A percentile compares a stretch with the other conserved stretches of the same genome.
These are phyloP conservation scores for Platysternon megacephalum DNA, from an alignment of 2,113 vertebrate species.

Conservation along the genomic window DNA sequence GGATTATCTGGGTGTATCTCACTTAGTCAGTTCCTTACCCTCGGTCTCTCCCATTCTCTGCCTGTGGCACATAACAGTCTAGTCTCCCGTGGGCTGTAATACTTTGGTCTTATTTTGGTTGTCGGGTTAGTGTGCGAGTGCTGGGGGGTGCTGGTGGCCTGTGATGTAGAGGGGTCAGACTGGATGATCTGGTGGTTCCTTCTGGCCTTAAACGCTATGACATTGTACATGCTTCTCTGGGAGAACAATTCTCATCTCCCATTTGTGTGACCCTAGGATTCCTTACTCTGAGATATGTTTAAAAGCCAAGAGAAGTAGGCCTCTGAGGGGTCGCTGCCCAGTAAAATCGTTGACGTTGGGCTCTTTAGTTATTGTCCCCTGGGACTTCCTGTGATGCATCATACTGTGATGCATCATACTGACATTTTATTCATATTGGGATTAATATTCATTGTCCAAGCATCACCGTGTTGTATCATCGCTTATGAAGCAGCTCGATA, in stretches of 20 bases:
- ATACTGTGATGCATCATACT: neutral
- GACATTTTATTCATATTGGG: neutral
- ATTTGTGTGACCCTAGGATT: neutral
- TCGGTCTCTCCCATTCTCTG: neutral
- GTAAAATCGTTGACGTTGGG: neutral
- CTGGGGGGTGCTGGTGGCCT: too few species aligned
- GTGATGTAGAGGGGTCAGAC: neutral
- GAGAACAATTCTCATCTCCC: neutral
- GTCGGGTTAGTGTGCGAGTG: neutral
- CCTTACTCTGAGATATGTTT: too few species aligned
- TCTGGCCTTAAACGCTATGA: neutral
- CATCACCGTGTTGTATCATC: neutral
- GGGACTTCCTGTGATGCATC: neutral
- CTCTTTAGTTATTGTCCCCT: neutral
- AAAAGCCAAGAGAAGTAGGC: too few species aligned
- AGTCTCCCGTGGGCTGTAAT: neutral
- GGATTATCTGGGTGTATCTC: neutral
- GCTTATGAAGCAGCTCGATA: neutral
- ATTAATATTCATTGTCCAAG: neutral
- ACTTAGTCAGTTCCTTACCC: neutral
- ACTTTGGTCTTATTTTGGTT: neutral
- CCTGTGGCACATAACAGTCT: neutral
- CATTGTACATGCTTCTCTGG: neutral
- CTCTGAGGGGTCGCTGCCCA: neutral
- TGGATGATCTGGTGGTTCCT: neutral